phyloP scores from a whole-genome alignment of 2,888 invertebrate species.

The Suillia variegata region DNA sequence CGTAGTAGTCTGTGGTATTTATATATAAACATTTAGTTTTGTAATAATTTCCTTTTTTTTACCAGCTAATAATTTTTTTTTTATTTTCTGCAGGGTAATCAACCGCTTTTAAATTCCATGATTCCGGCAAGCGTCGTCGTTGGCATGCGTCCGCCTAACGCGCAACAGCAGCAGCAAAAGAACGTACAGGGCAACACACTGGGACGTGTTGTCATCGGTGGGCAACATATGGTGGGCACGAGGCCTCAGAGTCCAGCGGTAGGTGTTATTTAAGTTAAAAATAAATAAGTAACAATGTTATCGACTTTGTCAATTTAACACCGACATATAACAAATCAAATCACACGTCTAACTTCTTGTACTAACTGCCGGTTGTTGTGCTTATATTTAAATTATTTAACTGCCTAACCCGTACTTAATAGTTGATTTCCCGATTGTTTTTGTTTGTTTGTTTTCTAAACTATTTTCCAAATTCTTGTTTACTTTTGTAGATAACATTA shows the following conservation, averaged over 20 bases:
- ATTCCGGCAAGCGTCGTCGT: conserved; percentile 80
- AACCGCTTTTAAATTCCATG: conserved; percentile 70
- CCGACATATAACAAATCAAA: background rate
- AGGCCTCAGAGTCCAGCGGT: conserved; percentile 79
- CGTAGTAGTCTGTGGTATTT: conserved; percentile 23
- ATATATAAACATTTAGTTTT: too few relatives aligned
- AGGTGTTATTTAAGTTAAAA: conserved; percentile 35
- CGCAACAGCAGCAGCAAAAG: conserved; percentile 73
- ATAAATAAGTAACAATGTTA: background rate
- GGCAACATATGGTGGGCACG: conserved; percentile 80
- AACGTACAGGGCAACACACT: conserved; percentile 74
- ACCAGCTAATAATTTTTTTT: too few relatives aligned
- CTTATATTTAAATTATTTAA: too few relatives aligned
- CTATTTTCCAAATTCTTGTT: conserved; percentile 9
- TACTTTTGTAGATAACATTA: conserved; percentile 77
- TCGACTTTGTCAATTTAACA: conserved; percentile 31
- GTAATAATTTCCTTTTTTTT: too few relatives aligned
- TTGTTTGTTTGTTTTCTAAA: conserved; percentile 4
- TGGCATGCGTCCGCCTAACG: conserved; percentile 78
- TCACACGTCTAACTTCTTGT: background rate
- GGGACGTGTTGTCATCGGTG: conserved; percentile 82
- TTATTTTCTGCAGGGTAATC: conserved; percentile 58
- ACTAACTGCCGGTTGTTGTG: background rate
- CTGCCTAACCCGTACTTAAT: too few relatives aligned
- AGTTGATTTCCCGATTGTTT: too few relatives aligned